Evolutionary conservation across 2,888 invertebrate species (phyloP).

Genomic region (Zootermopsis nevadensis): DNA sequence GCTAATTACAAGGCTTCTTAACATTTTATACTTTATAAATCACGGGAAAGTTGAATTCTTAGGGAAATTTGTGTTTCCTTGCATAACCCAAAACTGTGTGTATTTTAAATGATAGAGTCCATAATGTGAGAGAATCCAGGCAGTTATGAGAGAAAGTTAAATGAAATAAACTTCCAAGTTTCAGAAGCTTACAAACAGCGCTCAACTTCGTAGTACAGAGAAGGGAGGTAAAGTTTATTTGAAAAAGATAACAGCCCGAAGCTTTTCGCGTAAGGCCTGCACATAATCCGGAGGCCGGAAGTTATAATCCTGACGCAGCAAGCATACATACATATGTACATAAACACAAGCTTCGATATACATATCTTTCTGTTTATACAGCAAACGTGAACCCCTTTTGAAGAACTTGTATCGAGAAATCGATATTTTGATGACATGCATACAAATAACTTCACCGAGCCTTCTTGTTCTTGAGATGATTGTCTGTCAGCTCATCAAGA

Average conservation of each 20-base stretch:
- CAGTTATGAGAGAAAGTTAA: conserved; percentile 13
- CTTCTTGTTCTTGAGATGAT: no score
- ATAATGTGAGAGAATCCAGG: neutral
- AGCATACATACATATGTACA: neutral
- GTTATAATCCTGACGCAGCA: neutral
- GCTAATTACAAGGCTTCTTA: conserved; percentile 26
- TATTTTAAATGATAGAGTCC: neutral
- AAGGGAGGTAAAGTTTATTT: neutral
- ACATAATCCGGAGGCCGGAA: neutral
- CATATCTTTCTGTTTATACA: no score
- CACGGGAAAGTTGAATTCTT: conserved; percentile 5
- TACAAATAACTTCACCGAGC: no score
- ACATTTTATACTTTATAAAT: conserved; percentile 30
- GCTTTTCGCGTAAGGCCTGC: neutral
- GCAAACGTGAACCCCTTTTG: no score
- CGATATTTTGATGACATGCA: no score
- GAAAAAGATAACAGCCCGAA: neutral
- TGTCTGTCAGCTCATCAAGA: no score
- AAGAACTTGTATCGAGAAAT: no score
- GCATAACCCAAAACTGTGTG: conserved; percentile 8
- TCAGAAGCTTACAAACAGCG: conserved; percentile 16
- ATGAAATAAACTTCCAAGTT: conserved; percentile 20
- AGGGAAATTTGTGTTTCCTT: conserved; percentile 5
- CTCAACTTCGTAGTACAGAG: conserved; percentile 3
- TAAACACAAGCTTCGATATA: no score